Base-by-base conservation (phyloP, 2,113 vertebrate species). In the Sprattus sprattus region DNA sequence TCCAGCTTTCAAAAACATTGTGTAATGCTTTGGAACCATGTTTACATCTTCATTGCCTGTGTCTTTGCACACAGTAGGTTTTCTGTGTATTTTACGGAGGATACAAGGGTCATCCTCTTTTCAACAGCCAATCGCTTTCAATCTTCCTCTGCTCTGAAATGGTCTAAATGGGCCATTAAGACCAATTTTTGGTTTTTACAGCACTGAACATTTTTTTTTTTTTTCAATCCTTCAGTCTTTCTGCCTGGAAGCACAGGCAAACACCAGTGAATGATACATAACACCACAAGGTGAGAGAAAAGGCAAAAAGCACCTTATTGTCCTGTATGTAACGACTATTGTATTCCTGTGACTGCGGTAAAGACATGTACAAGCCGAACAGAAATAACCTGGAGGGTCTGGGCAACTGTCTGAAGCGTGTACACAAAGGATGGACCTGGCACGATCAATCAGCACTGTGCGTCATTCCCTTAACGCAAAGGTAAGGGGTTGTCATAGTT, bases 401-500 rank as follows among this genome's bases (percentile, higher is more conserved):
- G 71, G 28, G 3, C 10, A 11, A 4, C 25, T 32, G 71, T 28
- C 28, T 32, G 25, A 32, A 39, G 32, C 20, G 45, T 82, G 84
- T 52, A 81, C 86, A 87, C 85, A 83, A 84, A 78, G 86, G 84
- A 54, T 82, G 84, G 84, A 87, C 89, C 86, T 83, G 80, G 80
- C 83, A 88, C 84, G 60, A 90, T 90, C 85, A 81, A 90, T 88
- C 83, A 39, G 87, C 81, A 78, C 81, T 45, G 84, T 90, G 87
- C 87, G 84, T 90, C 89, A 90, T 75, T 64, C 71, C 87, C 11
- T 46, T 83, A 39, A 88, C 15, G 25, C 64, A 22, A 28, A 87
- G 81, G 49, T 71, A 45, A 85, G 39, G 82, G 87, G 88, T 91
- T 90, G 90, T 90, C 88, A 91, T 89, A 88, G 89, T 88, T 89